These are phyloP conservation scores for Percina caprodes DNA, from an alignment of 2,113 vertebrate species.

Conservation along the genomic window DNA sequence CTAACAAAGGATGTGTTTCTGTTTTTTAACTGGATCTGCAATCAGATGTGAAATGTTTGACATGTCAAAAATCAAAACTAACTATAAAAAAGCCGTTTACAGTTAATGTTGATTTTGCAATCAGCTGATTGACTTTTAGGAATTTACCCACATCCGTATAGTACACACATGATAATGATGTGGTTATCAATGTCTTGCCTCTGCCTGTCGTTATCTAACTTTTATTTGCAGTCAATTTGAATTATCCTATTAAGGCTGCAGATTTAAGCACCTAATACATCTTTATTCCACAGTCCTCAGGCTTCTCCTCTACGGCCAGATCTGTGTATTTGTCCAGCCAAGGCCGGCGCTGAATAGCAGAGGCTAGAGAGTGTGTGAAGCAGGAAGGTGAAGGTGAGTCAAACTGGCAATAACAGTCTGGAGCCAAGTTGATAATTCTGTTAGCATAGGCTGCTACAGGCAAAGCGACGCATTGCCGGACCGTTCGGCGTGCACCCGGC, in stretches of 20 bases:
- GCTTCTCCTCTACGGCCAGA: conserved; percentile 25
- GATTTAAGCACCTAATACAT: conserved; percentile 43
- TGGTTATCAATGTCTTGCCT: neutral
- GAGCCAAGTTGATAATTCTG: conserved; percentile 66
- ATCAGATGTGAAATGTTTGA: neutral
- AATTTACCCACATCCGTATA: neutral
- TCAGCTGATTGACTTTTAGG: neutral
- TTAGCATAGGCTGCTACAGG: conserved; percentile 57
- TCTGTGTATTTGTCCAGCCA: conserved; percentile 41
- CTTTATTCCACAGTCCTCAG: conserved; percentile 40
- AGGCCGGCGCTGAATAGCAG: conserved; percentile 15
- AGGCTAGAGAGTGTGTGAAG: conserved; percentile 15
- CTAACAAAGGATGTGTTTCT: neutral
- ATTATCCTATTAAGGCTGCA: conserved; percentile 34
- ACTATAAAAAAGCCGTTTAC: neutral
- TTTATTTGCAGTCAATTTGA: conserved; percentile 27
- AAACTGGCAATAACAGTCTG: conserved; percentile 35
- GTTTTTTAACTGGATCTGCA: neutral
- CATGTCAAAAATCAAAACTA: neutral
- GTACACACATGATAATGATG: neutral
- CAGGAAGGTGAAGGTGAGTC: conserved; percentile 53
- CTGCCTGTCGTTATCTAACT: conserved; percentile 7
- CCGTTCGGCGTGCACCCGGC: conserved; percentile 50
- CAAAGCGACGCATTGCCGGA: conserved; percentile 7
- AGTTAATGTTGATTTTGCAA: neutral